These are phyloP conservation scores for Tetropium fuscum DNA, from an alignment of 2,888 invertebrate genomes.

Conservation along the genomic window DNA sequence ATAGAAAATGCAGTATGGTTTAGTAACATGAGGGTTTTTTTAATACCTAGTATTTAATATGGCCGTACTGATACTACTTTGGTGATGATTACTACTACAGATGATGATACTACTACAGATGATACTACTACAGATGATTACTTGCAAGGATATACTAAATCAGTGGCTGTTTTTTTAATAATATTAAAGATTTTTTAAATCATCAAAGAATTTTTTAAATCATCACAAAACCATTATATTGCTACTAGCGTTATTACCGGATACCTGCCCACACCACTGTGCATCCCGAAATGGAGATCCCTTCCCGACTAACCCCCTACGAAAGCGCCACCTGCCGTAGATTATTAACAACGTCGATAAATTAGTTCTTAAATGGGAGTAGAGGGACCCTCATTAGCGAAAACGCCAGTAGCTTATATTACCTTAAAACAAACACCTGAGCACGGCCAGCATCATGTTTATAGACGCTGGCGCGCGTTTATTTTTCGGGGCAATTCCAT, in stretches of 20 bases:
- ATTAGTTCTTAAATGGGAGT: conserved; percentile 28
- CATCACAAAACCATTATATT: too few relatives aligned
- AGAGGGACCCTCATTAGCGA: conserved; percentile 26
- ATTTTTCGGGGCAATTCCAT: not conserved
- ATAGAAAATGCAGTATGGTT: too few relatives aligned
- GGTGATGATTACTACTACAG: too few relatives aligned
- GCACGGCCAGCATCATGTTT: conserved; percentile 22
- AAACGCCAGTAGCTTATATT: conserved; percentile 23
- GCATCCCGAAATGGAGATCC: conserved; percentile 5
- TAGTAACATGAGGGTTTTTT: too few relatives aligned
- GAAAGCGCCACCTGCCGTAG: conserved; percentile 22
- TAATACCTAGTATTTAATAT: too few relatives aligned
- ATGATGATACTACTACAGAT: too few relatives aligned
- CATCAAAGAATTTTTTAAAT: too few relatives aligned
- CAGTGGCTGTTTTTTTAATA: too few relatives aligned
- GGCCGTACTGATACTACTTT: too few relatives aligned
- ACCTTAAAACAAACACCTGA: conserved; percentile 26
- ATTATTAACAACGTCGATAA: conserved; percentile 29
- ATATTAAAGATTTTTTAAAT: too few relatives aligned
- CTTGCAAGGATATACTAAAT: too few relatives aligned
- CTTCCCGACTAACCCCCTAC: not conserved
- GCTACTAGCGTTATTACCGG: not conserved
- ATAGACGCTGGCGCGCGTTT: conserved; percentile 8
- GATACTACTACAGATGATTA: too few relatives aligned
- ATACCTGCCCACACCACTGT: conserved; percentile 2